A percentile compares a stretch with the other conserved stretches of the same genome.
Conservation (phyloP, 2,888 invertebrate genomes). For the Lasioglossum lativentre region DNA sequence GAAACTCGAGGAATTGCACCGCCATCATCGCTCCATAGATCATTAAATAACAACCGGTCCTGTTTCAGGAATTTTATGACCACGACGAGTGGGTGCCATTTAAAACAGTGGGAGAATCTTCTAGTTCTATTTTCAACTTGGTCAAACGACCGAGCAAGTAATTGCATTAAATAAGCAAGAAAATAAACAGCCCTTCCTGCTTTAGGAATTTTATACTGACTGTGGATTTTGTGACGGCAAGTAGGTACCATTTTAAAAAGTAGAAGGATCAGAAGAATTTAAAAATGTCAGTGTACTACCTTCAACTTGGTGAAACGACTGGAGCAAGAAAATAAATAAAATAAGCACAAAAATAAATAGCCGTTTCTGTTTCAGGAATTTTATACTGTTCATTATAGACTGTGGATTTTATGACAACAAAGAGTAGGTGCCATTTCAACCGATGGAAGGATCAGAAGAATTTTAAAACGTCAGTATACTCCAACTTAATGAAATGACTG, state of each 20-base stretch:
- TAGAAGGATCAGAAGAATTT: too few relatives aligned
- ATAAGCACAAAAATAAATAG: not conserved
- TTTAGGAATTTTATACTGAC: too few relatives aligned
- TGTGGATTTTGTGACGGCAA: too few relatives aligned
- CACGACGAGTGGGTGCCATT: not conserved
- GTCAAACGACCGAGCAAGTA: not conserved
- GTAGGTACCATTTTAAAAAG: too few relatives aligned
- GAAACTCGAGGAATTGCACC: slow-evolving; percentile 2
- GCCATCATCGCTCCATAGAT: not conserved
- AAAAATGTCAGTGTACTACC: too few relatives aligned
- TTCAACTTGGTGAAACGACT: too few relatives aligned
- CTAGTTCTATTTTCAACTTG: not conserved
- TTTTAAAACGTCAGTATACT: too few relatives aligned
- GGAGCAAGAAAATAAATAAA: too few relatives aligned
- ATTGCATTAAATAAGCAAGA: not conserved
- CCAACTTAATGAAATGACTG: not conserved
- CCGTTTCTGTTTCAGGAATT: not conserved
- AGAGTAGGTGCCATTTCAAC: not conserved
- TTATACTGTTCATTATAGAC: not conserved
- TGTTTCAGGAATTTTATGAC: not conserved
- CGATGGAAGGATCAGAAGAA: too few relatives aligned
- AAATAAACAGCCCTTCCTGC: too few relatives aligned
- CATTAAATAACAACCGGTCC: not conserved
- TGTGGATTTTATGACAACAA: not conserved
- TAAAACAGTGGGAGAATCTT: not conserved